These are phyloP conservation scores for Lutjanus erythropterus DNA, from an alignment of 2,113 vertebrate genomes.

Conservation along the genomic window DNA sequence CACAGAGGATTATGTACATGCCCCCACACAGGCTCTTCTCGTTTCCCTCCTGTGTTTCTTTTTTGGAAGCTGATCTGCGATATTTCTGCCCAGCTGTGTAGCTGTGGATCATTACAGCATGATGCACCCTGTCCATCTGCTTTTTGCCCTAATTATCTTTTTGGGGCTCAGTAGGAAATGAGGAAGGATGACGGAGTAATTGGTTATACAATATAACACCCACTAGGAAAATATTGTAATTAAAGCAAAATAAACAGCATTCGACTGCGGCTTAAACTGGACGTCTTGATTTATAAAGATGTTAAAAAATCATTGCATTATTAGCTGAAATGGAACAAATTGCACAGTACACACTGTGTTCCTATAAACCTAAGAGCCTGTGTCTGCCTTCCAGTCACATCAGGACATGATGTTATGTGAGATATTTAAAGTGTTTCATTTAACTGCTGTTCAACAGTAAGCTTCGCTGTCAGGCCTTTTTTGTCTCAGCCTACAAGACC, in stretches of 20 bases:
- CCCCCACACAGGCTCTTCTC: slow-evolving; percentile 14
- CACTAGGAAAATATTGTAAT: neutral
- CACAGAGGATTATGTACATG: slow-evolving; percentile 35
- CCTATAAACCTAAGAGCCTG: neutral
- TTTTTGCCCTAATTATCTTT: slow-evolving; percentile 72
- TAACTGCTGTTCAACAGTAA: neutral
- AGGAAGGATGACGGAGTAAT: slow-evolving; percentile 7
- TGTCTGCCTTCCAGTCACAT: neutral
- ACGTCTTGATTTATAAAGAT: neutral
- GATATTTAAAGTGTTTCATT: slow-evolving; percentile 19
- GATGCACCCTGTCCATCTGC: slow-evolving; percentile 67
- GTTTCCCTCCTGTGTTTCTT: slow-evolving; percentile 30
- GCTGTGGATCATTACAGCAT: slow-evolving; percentile 48
- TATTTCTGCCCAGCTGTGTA: slow-evolving; percentile 41
- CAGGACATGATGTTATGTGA: slow-evolving; percentile 4
- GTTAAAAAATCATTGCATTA: neutral
- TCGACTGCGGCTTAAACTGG: neutral
- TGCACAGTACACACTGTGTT: neutral
- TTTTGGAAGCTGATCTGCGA: slow-evolving; percentile 22
- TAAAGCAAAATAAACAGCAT: neutral
- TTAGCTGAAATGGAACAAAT: neutral
- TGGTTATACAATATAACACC: slow-evolving; percentile 19
- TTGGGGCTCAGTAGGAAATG: slow-evolving; percentile 23
- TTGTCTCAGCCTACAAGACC: neutral
- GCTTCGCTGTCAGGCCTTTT: neutral